Conservation (phyloP, 30 jellyfish, hydroid and myxozoan genomes). For the Rhopilema esculentum region DNA sequence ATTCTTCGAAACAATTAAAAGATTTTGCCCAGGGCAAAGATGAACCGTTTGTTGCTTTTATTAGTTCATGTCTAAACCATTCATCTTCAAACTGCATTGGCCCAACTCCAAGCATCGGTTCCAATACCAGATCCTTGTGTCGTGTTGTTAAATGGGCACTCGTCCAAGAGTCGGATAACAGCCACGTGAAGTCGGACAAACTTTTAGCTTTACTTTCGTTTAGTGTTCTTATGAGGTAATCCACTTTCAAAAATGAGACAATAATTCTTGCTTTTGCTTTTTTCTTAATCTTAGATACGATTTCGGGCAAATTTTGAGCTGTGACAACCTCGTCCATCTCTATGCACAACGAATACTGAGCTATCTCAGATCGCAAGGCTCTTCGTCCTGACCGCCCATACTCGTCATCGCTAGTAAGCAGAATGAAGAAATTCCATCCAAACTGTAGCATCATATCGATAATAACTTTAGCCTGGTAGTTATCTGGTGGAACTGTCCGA, state of each 20-base stretch:
- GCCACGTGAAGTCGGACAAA: constrained; percentile 61
- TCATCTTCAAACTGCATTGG: constrained; percentile 49
- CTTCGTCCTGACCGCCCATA: constrained; percentile 89
- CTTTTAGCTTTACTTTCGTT: constrained; percentile 33
- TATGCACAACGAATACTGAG: constrained; percentile 55
- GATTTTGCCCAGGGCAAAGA: constrained; percentile 45
- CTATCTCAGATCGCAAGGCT: constrained; percentile 52
- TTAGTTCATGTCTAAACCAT: constrained; percentile 42
- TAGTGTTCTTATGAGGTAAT: constrained; percentile 12
- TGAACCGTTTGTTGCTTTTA: constrained; percentile 1
- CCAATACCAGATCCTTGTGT: constrained; percentile 15
- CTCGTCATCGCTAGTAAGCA: constrained; percentile 84
- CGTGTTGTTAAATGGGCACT: constrained; percentile 34
- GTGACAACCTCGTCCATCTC: constrained; percentile 75
- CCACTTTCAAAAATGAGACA: constrained; percentile 31
- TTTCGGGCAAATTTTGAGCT: constrained; percentile 5
- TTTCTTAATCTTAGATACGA: constrained; percentile 24
- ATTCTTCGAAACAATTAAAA: constrained; percentile 23
- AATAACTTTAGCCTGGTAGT: constrained; percentile 51
- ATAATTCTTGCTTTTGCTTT: constrained; percentile 53
- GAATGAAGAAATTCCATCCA: constrained; percentile 76
- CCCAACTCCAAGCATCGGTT: constrained; percentile 81
- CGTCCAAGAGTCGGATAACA: constrained; percentile 78
- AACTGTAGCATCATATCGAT: constrained; percentile 47
- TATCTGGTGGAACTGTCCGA: constrained; percentile 93